Evolutionary conservation across 1,140 invertebrate species (phyloP), one percentile per base, ranked within the genome.

Genomic region (Chlorops oryzae): DNA sequence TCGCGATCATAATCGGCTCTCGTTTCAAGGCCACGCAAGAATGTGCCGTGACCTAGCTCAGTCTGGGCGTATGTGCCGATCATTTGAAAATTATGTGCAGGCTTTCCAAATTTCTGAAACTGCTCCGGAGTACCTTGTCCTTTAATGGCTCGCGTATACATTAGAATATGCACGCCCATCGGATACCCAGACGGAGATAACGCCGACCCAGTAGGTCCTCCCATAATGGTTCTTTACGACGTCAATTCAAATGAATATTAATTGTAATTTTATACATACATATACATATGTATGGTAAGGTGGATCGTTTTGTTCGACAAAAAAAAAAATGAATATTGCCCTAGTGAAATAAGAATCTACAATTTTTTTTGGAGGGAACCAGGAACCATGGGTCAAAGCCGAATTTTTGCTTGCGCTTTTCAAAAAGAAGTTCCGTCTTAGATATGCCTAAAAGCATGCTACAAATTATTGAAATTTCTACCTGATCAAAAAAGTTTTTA

Each of bases 61-160:
- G 92, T 95, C 79, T 90, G 92, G 47, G 90, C 92, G 74, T 96
- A 96, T 23, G 90, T 92, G 41, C 92, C 90, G 59, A 95, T 81
- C 52, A 96, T 88, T 59, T 83, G 80, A 45, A 83, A 82, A 53
- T 80, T 80, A 78, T 87, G 85, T 5, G 90, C 87, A 62, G 80
- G 80, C 9, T 80, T 78, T 28, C 95, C 80, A 90, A 91, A 96
- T 61, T 86, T 78, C 6, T 78, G 81, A 65, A 88, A 86, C 66
- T 96, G 92, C 52, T 93, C 86, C 10, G 84, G 74, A 1, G 82
- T 88, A 1, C 80, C 89, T 67, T 92, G 87, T 2, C 87, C 85
- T 79, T 92, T 82, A 18, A 96, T 64, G 1, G 87, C 81, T 0
- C 90, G 88, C 23, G 92, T 79, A 63, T 95, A 96, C 91, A 96